phyloP scores from a whole-genome alignment of 2,113 vertebrate species.

The Entomyzon cyanotis region DNA sequence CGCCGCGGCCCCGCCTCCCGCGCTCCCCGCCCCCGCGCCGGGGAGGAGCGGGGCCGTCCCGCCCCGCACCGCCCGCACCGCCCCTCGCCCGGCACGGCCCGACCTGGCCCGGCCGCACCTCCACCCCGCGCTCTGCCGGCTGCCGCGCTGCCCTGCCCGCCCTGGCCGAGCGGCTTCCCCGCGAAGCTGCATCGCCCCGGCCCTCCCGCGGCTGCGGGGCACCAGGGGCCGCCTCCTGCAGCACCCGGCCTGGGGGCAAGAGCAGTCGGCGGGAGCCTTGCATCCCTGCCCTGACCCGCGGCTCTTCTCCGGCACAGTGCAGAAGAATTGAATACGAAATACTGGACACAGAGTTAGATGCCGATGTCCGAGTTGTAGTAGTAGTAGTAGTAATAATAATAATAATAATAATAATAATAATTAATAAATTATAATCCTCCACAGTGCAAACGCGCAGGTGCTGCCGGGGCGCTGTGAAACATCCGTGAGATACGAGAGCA shows the following conservation, averaged over 20 bases:
- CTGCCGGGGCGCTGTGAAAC: background rate
- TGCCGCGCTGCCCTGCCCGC: background rate
- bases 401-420: too few species aligned
- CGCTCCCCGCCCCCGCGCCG: too few species aligned
- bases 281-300: too few species aligned
- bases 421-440: too few species aligned
- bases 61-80: too few species aligned
- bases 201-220: background rate
- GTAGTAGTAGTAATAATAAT: background rate
- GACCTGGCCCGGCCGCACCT: background rate
- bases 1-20: too few species aligned
- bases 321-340: background rate
- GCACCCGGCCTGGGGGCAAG: rapidly evolving
- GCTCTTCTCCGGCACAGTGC: background rate
- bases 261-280: rapidly evolving
- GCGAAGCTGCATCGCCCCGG: background rate
- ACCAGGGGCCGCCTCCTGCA: background rate
- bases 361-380: background rate
- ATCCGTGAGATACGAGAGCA: rapidly evolving
- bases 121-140: background rate
- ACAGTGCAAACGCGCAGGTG: background rate
- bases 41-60: too few species aligned
- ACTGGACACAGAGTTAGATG: background rate
- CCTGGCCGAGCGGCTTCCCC: too few species aligned
- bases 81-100: too few species aligned